phyloP scores from a whole-genome alignment of 2,797 vertebrate species.

The Malurus splendens region DNA sequence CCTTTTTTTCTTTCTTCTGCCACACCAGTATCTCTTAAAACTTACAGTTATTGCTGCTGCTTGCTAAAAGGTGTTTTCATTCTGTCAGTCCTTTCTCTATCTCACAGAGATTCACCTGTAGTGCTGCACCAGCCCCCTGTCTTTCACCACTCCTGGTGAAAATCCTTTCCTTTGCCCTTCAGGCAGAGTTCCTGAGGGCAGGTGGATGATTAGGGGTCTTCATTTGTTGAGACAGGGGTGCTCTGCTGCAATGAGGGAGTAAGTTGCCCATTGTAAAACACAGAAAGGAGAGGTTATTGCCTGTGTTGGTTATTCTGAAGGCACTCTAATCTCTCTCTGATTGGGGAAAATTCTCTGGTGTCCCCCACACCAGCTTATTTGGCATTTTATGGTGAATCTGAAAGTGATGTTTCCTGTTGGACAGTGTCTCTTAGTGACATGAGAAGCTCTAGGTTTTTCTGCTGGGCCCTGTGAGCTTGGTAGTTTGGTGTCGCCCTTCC shows the following conservation, averaged over 20 bases:
- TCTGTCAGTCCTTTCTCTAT: neutral
- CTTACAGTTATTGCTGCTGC: neutral
- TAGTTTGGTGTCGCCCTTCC: neutral
- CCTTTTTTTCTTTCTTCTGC: neutral
- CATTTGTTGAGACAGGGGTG: neutral
- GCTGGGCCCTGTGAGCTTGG: neutral
- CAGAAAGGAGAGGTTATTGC: neutral
- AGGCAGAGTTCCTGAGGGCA: neutral
- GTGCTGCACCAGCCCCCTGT: neutral
- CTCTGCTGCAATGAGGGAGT: neutral
- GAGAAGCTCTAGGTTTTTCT: neutral
- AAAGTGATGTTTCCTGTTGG: neutral
- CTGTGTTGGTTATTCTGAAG: neutral
- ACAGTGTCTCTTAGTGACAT: neutral
- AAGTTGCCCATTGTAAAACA: neutral
- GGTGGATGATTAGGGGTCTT: neutral
- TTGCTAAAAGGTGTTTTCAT: neutral
- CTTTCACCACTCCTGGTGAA: neutral
- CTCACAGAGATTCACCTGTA: neutral
- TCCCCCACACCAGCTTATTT: neutral
- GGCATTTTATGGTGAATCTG: neutral
- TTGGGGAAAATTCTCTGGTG: neutral
- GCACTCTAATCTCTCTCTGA: neutral
- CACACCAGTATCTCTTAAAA: neutral
- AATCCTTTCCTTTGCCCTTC: neutral